Percentiles rank a stretch among this genome's conserved stretches.
Conservation (phyloP, 2,797 vertebrate species). For the Phataginus tetradactyla region DNA sequence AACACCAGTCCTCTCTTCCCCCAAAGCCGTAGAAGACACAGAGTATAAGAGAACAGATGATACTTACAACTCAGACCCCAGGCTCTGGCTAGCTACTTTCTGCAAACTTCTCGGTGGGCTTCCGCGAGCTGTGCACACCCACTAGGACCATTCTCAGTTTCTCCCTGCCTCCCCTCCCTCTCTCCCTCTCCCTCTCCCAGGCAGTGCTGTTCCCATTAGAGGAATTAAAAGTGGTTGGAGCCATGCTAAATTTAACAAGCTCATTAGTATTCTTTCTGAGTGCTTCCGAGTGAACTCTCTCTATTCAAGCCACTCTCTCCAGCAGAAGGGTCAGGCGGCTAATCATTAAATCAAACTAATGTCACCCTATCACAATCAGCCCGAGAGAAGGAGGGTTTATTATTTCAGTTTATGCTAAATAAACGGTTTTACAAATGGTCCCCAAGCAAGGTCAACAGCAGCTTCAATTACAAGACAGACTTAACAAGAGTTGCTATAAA, state of each 20-base stretch:
- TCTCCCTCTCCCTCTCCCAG: conserved; percentile 78
- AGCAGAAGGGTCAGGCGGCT: conserved; percentile 93
- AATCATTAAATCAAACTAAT: conserved; percentile 97
- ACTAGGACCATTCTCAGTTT: conserved; percentile 77
- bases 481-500: conserved; percentile 90
- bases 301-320: conserved; percentile 90
- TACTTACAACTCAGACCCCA: conserved; percentile 88
- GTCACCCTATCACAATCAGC: conserved; percentile 91
- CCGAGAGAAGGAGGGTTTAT: conserved; percentile 91
- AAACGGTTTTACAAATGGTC: conserved; percentile 95
- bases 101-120: conserved; percentile 83
- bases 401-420: conserved; percentile 93
- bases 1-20: neutral
- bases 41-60: conserved; percentile 56
- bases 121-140: conserved; percentile 80
- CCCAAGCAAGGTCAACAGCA: conserved; percentile 93
- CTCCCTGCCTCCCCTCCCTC: conserved; percentile 65
- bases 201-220: conserved; percentile 89
- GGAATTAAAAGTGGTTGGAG: conserved; percentile 90
- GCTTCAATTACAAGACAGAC: conserved; percentile 90
- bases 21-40: conserved; percentile 3
- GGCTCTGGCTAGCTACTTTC: conserved; percentile 80
- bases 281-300: conserved; percentile 90
- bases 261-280: conserved; percentile 90
- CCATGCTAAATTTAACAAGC: conserved; percentile 92